Percentiles rank a stretch among this genome's conserved stretches.
Conservation (phyloP, 1,140 invertebrate genomes). For the Procambarus clarkii region DNA sequence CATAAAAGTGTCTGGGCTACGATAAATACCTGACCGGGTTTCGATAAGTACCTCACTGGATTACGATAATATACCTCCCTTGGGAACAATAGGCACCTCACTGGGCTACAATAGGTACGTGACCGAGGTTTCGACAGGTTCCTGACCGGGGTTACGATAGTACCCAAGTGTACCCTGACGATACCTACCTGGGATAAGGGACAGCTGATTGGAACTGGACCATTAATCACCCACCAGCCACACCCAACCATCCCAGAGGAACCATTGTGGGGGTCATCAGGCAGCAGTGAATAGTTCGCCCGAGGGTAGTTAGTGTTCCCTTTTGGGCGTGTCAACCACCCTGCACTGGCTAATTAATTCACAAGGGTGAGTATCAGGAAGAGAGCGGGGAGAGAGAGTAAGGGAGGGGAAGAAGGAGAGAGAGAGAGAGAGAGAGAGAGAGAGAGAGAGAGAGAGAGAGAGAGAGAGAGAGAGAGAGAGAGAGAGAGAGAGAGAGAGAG, state of each 20-base stretch:
- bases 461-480: neutral
- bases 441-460: neutral
- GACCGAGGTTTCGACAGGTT: neutral
- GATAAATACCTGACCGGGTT: too few species aligned
- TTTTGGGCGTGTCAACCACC: neutral
- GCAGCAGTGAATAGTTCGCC: neutral
- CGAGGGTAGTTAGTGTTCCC: neutral
- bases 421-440: neutral
- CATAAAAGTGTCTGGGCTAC: too few species aligned
- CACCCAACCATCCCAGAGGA: neutral
- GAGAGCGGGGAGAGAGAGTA: neutral
- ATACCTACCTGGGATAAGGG: too few species aligned
- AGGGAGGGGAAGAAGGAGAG: neutral
- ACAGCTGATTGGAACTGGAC: neutral
- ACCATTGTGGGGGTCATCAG: neutral
- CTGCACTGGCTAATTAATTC: constrained; percentile 23
- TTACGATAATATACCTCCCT: too few species aligned
- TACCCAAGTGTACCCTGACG: too few species aligned
- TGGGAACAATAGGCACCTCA: too few species aligned
- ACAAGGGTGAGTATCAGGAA: neutral
- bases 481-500: neutral
- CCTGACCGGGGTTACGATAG: too few species aligned
- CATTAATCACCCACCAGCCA: neutral
- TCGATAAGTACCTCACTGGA: too few species aligned
- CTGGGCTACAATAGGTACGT: too few species aligned